Evolutionary conservation across 2,888 invertebrate species (phyloP), one percentile per base, ranked within the genome.

Genomic region (Athrips mouffetella): DNA sequence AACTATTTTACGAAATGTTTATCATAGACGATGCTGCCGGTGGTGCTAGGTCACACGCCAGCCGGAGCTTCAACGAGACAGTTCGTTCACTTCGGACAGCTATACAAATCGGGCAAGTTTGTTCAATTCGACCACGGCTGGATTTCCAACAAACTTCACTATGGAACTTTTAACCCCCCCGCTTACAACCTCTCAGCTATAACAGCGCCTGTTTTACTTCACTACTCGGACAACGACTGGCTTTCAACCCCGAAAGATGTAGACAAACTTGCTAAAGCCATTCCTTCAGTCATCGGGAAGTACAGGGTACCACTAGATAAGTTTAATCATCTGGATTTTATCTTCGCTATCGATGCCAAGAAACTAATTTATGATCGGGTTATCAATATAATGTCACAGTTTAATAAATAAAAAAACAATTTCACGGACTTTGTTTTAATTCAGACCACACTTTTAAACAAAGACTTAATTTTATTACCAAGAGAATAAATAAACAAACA

Each of bases 281-380:
- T 91, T 0, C 75, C 79, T 10, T 73, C 80, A 8, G 75, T 76
- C 0, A 58, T 89, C 1, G 90, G 88, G n/a, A 82, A 83, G 59
- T 86, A 80, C 54, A 70, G 80, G 60, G 88, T 91, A 0, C 78
- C 85, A 0, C 57, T 87, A 41, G 57, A 73, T 2, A 73, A 83
- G 47, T 90, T 90, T 62, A 90, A 89, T 58, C 91, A 91, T 62
- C 64, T 91, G 39, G 91, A 91, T 62, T 90, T 91, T 57, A 76
- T 91, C 2, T 90, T 89, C 60, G 90, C 89, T 2, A 89, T 81
- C 42, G 84, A 91, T 61, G 92, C 90, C 0, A 88, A 90, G 16
- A 80, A 74, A 41, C 72, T 92, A 31, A 75, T 94, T 0, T 93
- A 93, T 60, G 64, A 90, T 58, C 70, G 89, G 54, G 58, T 87